phyloP scores from a whole-genome alignment of 2,113 vertebrate species.

The Formicarius rufipectus region DNA sequence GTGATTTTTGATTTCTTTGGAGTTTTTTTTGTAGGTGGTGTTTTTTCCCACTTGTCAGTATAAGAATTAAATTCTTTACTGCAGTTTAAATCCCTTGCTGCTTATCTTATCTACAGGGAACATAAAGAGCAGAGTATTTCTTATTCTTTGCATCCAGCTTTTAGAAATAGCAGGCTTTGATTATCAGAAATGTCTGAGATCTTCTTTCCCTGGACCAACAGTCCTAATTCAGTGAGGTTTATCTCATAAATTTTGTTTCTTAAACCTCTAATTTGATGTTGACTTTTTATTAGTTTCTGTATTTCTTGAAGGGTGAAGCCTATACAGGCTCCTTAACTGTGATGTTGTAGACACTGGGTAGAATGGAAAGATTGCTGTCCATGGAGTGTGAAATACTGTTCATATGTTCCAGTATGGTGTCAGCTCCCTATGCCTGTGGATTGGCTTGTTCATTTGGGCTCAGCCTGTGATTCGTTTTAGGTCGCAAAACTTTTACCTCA shows the following conservation, averaged over 20 bases:
- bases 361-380: not conserved
- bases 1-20: not conserved
- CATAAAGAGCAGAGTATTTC: not conserved
- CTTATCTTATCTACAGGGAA: not conserved
- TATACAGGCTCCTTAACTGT: not conserved
- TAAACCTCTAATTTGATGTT: not conserved
- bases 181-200: not conserved
- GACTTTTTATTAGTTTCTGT: not conserved
- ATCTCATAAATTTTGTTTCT: not conserved
- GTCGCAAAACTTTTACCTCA: not conserved
- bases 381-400: not conserved
- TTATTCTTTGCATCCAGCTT: not conserved
- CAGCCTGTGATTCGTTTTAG: not conserved
- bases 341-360: not conserved
- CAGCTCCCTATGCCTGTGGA: not conserved
- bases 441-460: not conserved
- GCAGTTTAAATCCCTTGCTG: not conserved
- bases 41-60: not conserved
- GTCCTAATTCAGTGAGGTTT: not conserved
- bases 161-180: not conserved
- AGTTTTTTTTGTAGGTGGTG: fast-evolving
- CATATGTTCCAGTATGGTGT: not conserved
- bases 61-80: not conserved
- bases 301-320: not conserved
- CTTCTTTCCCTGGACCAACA: not conserved